Conservation (phyloP, 2,113 vertebrate species). For the Dipodomys stephensi region DNA sequence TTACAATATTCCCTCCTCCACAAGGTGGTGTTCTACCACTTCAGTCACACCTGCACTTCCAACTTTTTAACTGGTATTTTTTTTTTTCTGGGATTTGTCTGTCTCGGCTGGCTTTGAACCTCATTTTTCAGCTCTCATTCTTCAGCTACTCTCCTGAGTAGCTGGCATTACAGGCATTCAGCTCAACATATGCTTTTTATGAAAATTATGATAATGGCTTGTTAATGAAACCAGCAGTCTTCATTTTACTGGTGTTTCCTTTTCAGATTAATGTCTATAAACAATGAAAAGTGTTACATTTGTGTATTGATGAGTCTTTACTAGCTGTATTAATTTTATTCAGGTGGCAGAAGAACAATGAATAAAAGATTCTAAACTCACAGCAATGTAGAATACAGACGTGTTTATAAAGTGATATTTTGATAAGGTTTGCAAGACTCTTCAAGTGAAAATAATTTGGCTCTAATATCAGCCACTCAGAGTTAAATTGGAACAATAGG, state of each 20-base stretch:
- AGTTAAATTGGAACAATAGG: slow-evolving; percentile 46
- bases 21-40: not conserved
- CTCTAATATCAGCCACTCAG: slow-evolving; percentile 51
- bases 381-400: not conserved
- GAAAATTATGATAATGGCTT: slow-evolving; percentile 31
- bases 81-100: no score
- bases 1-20: not conserved
- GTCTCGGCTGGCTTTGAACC: no score
- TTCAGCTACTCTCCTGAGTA: no score
- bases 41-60: no score
- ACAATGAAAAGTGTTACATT: not conserved
- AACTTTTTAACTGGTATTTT: no score
- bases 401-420: slow-evolving; percentile 50
- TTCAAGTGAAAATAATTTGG: slow-evolving; percentile 52
- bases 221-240: not conserved
- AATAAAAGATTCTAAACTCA: slow-evolving; percentile 16
- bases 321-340: slow-evolving; percentile 19
- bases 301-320: not conserved
- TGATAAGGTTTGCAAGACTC: slow-evolving; percentile 51
- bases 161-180: not conserved
- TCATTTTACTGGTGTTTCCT: slow-evolving; percentile 1
- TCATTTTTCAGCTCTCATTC: no score
- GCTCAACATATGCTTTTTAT: not conserved
- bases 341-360: not conserved
- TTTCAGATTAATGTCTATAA: slow-evolving; percentile 4